Evolutionary conservation across 2,888 invertebrate species (phyloP), one percentile per base, ranked within the genome.

Genomic region (Troilus luridus): DNA sequence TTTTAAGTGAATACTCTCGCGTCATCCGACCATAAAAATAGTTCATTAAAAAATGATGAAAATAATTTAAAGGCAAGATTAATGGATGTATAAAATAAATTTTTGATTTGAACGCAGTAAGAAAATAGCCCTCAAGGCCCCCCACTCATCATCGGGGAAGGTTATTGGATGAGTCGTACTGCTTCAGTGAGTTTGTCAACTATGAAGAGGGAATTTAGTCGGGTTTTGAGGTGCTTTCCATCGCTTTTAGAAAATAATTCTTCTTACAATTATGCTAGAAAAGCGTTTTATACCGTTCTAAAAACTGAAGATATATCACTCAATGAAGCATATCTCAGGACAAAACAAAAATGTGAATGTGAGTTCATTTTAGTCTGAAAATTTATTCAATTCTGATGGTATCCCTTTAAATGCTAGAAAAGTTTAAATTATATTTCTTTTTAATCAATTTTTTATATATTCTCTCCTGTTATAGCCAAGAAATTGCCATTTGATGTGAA

Each of bases 401-500:
- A 77, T 81, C 27, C 12, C 81, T 89, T 27, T 92, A 67, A 72
- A 8, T 5, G 1, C 41, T 27, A 6, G 12, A 21, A 54, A 21
- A 0, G 8, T 2, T 8, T 81, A 19, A 54, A 17, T 0, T 24
- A 9, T 58, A 59, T 24, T 24, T 11, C 59, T 60, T 60, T 24
- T 60, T 24, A 88, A 60, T 88, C 7, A 9, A 24, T 88, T 60
- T 27, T 41, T 1, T 41, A 1, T 41, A 10, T 88, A 21, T 88
- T 54, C 0, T 54, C 56, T 88, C 24, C 14, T 85, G 0, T 54
- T 21, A 54, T 54, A 98, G 98, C 98, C 0, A 98, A 98, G 94
- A 98, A 98, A 94, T 94, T 98, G 60, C 98, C 98, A 8, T 96
- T 96, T 93, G 97, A 98, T 95, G 98, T 98, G 0, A 97, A 98